Conservation (phyloP, 2,888 invertebrate species). For the Leptinotarsa tumamoca region DNA sequence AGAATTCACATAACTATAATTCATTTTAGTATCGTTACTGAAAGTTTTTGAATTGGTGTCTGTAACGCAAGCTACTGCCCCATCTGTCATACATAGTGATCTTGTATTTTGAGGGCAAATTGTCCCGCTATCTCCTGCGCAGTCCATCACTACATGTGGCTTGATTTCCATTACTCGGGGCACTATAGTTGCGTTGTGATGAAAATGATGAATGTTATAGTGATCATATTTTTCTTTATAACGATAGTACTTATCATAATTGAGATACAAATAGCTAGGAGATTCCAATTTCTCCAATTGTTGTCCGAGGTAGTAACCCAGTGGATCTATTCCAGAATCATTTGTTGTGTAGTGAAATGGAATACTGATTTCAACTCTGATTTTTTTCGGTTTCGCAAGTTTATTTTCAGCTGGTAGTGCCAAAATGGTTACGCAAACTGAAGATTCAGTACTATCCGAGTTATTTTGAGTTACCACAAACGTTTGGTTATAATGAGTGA, state of each 20-base stretch:
- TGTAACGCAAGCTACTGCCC: constrained; percentile 31
- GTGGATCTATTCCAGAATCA: constrained; percentile 28
- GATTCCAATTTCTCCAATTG: constrained; percentile 25
- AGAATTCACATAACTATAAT: constrained; percentile 18
- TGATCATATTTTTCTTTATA: constrained; percentile 32
- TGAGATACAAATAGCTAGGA: constrained; percentile 32
- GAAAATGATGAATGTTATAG: constrained; percentile 34
- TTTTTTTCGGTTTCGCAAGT: constrained; percentile 26
- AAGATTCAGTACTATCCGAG: not conserved
- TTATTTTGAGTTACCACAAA: constrained; percentile 40
- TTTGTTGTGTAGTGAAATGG: constrained; percentile 37
- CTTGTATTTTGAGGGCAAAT: constrained; percentile 32
- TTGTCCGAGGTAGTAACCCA: constrained; percentile 33
- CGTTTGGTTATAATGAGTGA: constrained; percentile 54
- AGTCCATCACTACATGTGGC: constrained; percentile 26
- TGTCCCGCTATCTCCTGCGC: constrained; percentile 36
- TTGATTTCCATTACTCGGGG: constrained; percentile 28
- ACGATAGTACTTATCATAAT: constrained; percentile 31
- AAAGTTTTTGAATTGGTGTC: constrained; percentile 19
- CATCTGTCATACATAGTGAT: constrained; percentile 33
- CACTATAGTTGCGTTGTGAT: constrained; percentile 28
- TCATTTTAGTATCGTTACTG: constrained; percentile 19
- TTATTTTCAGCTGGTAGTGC: constrained; percentile 32
- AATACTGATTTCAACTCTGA: constrained; percentile 15
- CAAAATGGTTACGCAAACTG: constrained; percentile 30